These are phyloP conservation scores for Galemys pyrenaicus DNA, from an alignment of 2,113 vertebrate species.

Conservation along the genomic window DNA sequence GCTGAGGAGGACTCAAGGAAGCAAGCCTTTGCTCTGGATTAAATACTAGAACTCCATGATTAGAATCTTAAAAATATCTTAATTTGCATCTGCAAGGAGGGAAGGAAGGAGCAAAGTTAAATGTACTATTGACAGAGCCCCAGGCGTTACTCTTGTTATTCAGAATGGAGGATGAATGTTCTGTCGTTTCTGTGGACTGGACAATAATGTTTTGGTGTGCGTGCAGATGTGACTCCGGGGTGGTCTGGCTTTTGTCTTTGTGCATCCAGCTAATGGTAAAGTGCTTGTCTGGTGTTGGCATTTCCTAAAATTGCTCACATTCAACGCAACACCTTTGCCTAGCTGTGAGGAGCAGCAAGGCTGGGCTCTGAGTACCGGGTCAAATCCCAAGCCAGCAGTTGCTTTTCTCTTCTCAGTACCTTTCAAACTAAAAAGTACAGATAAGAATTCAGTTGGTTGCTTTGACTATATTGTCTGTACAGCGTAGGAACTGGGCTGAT, in stretches of 20 bases:
- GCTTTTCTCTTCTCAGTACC: not conserved
- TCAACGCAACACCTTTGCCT: not conserved
- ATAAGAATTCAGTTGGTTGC: not conserved
- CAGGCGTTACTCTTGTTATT: not conserved
- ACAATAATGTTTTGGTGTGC: not conserved
- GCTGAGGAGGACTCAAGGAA: not conserved
- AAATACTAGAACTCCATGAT: not conserved
- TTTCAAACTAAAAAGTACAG: constrained; percentile 2
- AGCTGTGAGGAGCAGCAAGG: not conserved
- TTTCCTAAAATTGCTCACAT: not conserved
- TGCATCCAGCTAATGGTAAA: not conserved
- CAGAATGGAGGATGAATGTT: not conserved
- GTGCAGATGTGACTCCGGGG: not conserved
- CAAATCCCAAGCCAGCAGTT: not conserved
- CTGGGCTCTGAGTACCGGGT: not conserved
- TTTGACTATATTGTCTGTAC: not conserved
- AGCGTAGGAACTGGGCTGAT: not conserved
- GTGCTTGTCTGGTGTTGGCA: not conserved
- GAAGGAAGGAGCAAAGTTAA: not conserved
- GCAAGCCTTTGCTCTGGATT: not conserved
- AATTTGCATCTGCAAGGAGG: not conserved
- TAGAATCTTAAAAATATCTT: not conserved
- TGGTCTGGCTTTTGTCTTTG: not conserved
- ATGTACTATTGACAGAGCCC: not conserved
- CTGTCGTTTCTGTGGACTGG: not conserved